Conservation (phyloP, 1,140 invertebrate genomes). For the Zaprionus gabonicus region DNA sequence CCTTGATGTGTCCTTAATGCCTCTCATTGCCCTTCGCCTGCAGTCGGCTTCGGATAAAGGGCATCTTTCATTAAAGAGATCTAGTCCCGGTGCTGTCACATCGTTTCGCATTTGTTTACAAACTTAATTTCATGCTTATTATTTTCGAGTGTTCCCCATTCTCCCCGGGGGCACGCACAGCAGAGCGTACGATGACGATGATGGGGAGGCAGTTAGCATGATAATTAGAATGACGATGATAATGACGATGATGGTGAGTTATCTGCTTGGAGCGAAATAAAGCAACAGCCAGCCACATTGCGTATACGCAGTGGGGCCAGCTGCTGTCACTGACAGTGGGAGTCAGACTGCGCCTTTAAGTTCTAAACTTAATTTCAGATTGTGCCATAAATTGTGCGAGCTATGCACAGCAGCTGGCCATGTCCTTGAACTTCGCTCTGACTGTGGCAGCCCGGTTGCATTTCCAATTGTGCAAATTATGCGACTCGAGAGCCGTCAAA, state of each 20-base stretch:
- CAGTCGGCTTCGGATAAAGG: background rate
- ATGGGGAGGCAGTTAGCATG: slow-evolving; percentile 27
- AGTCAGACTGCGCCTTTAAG: background rate
- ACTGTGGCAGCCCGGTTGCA: slow-evolving; percentile 40
- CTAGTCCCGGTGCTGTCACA: slow-evolving; percentile 2
- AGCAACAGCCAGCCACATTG: slow-evolving; percentile 27
- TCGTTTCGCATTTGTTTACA: slow-evolving; percentile 42
- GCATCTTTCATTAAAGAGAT: background rate
- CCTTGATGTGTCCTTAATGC: background rate
- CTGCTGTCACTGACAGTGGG: background rate
- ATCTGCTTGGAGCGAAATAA: slow-evolving; percentile 53
- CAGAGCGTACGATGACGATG: slow-evolving; percentile 4
- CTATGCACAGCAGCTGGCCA: slow-evolving; percentile 29
- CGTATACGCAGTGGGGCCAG: background rate
- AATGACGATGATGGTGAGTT: slow-evolving; percentile 41
- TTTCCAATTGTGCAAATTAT: slow-evolving; percentile 68
- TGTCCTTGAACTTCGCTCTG: slow-evolving; percentile 61
- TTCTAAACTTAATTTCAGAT: slow-evolving; percentile 4
- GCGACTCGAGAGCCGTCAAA: slow-evolving; percentile 54
- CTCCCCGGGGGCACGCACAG: slow-evolving; percentile 19
- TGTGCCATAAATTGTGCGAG: slow-evolving; percentile 21
- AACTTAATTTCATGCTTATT: slow-evolving; percentile 67
- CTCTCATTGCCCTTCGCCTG: background rate
- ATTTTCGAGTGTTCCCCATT: slow-evolving; percentile 36
- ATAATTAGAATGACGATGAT: slow-evolving; percentile 38